Evolutionary conservation across 2,888 invertebrate genomes (phyloP), one percentile per base, ranked within the genome.

Genomic region (Lochmaea crataegi): DNA sequence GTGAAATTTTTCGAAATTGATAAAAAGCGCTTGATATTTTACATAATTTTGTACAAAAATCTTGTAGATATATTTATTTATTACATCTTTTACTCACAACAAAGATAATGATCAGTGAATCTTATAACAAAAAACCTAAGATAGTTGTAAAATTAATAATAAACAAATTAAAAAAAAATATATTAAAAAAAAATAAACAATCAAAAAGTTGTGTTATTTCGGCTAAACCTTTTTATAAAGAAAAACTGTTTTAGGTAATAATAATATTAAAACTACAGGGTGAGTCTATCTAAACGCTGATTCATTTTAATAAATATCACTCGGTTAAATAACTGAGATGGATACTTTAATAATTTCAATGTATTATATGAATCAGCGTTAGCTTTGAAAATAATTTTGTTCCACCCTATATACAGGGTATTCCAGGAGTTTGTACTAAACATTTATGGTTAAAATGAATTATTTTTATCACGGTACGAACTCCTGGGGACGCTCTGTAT

Each of bases 61-160:
- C 85, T 85, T 87, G 86, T 87, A 86, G 85, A 86, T 86, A 87
- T 84, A 84, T 84, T 86, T 85, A 85, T 86, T 86, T 86, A 86
- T 86, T 84, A 85, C 86, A 86, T 86, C 87, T 86, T 86, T 85
- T 86, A 86, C 87, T 87, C 87, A 87, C 87, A 87, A 87, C 87
- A 87, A 87, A 74, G 71, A 74, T 71, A 68, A 68, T 58, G 86
- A 82, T 83, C 32, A 83, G 82, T 82, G 83, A 82, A 79, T 80
- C 81, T 82, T 82, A 83, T 81, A 84, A 83, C 80, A 81, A 82
- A n/a, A 38, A 83, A 74, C 78, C 80, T 81, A 82, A 81, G 81
- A 82, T 82, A 82, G 81, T 80, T 83, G 84, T 84, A 85, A 84
- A 82, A 81, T 81, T 81, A 82, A 82, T 83, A 83, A 84, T 83